Conservation (phyloP, 2,113 vertebrate genomes). For the Hepsetus odoe region DNA sequence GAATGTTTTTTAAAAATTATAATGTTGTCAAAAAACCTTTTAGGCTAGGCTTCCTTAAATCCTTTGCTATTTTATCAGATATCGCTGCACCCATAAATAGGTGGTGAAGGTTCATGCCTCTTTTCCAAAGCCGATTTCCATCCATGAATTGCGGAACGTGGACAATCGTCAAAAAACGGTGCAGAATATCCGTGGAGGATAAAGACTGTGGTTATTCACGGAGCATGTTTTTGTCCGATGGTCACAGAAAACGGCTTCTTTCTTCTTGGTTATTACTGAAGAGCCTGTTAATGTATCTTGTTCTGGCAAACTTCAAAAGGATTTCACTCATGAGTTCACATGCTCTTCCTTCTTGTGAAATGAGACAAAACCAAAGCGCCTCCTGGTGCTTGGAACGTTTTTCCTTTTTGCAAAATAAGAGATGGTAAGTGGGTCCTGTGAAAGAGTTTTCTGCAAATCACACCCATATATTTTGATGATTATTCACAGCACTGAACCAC, state of each 20-base stretch:
- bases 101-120: conserved; percentile 62
- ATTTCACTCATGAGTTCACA: background rate
- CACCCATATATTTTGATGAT: no score
- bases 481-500: no score
- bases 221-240: background rate
- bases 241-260: background rate
- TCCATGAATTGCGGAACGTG: background rate
- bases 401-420: background rate
- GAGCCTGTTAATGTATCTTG: background rate
- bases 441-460: no score
- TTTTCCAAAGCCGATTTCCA: conserved; percentile 26
- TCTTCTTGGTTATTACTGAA: background rate
- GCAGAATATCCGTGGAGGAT: background rate
- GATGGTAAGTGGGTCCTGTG: background rate
- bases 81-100: conserved; percentile 10
- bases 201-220: background rate
- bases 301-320: background rate
- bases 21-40: background rate
- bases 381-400: background rate
- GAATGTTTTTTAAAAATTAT: background rate
- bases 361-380: background rate
- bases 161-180: background rate
- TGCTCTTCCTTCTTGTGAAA: background rate
- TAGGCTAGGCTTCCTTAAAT: background rate
- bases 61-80: conserved; percentile 28